A percentile compares a stretch with the other conserved stretches of the same genome.
Evolutionary conservation across 2,797 vertebrate genomes (phyloP).

Genomic region (Silurus lanzhouensis): DNA sequence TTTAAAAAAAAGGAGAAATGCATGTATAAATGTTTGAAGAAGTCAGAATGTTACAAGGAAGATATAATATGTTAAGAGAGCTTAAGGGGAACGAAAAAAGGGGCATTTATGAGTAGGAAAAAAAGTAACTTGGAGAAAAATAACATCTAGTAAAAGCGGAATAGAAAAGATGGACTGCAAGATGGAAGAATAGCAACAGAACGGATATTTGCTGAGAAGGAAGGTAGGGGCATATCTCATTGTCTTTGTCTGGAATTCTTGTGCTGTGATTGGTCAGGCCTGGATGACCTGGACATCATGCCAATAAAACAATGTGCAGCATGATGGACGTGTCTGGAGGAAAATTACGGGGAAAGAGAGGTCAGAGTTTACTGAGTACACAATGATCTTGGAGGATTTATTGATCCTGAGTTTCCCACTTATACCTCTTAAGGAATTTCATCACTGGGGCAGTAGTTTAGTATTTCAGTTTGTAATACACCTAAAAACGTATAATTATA

Average conservation of each 20-base stretch:
- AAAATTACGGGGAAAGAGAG: slow-evolving; percentile 58
- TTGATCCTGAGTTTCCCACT: slow-evolving; percentile 66
- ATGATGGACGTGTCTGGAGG: slow-evolving; percentile 74
- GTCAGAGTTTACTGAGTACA: slow-evolving; percentile 66
- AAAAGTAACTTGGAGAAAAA: not conserved
- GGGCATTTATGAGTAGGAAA: not conserved
- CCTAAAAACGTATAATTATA: too few relatives aligned
- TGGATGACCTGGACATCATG: slow-evolving; percentile 54
- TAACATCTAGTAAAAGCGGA: not conserved
- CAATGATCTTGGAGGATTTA: slow-evolving; percentile 66
- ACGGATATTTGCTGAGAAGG: not conserved
- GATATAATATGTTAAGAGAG: not conserved
- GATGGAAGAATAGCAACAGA: slow-evolving; percentile 43
- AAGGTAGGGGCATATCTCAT: slow-evolving; percentile 12
- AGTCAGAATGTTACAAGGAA: not conserved
- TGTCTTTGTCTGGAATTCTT: slow-evolving; percentile 44
- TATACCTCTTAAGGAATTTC: slow-evolving; percentile 64
- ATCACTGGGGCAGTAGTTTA: slow-evolving; percentile 32
- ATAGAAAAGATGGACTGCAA: not conserved
- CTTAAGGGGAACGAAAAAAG: not conserved
- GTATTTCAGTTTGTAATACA: not conserved
- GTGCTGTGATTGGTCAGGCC: slow-evolving; percentile 49
- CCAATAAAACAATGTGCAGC: slow-evolving; percentile 56
- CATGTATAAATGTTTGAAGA: not conserved
- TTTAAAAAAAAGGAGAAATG: not conserved